Percentiles rank a stretch among this genome's conserved stretches.
phyloP scores from a whole-genome alignment of 2,113 vertebrate genomes.

The Nycticebus coucang region DNA sequence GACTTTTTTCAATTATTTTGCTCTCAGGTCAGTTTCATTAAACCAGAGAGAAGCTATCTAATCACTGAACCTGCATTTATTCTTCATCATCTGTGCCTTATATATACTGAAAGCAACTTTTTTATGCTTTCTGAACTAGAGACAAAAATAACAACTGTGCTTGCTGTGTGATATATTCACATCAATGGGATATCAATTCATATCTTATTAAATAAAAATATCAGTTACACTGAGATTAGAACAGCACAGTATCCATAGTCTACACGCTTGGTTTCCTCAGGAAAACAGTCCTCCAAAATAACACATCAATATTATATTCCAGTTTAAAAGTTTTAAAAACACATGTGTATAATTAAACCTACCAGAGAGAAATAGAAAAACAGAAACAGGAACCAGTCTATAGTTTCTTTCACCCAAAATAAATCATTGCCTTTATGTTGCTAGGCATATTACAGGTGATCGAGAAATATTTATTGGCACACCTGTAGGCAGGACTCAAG shows the following conservation, averaged over 20 bases:
- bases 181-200: neutral
- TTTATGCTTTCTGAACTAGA: slow-evolving; percentile 17
- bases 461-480: neutral
- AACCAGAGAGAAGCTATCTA: neutral
- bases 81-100: neutral
- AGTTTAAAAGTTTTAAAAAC: neutral
- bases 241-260: neutral
- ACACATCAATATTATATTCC: neutral
- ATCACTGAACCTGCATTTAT: neutral
- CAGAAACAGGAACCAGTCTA: neutral
- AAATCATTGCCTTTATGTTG: neutral
- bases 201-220: slow-evolving; percentile 40
- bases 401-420: neutral
- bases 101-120: neutral
- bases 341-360: neutral
- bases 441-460: neutral
- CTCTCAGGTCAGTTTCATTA: slow-evolving; percentile 43
- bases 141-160: neutral
- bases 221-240: neutral
- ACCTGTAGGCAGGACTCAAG: too few species aligned
- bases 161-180: neutral
- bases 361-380: neutral
- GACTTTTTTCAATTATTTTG: neutral
- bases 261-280: neutral
- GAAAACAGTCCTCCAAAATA: neutral